Evolutionary conservation across 2,888 invertebrate species (phyloP).

Genomic region (Lissocephala sabroskyi): DNA sequence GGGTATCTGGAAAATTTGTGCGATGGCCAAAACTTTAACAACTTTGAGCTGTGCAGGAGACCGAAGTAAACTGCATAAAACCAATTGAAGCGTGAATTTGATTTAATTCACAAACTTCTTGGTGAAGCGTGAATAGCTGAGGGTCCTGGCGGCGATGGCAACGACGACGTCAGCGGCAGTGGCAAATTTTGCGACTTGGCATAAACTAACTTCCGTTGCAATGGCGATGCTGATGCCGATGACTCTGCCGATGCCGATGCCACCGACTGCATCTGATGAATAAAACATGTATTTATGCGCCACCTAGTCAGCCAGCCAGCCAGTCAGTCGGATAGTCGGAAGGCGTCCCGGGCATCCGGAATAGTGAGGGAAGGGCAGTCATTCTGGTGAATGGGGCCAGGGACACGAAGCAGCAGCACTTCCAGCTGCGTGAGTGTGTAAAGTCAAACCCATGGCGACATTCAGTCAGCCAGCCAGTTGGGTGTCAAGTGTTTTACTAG

Average conservation of each 20-base stretch:
- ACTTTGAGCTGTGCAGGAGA: constrained; percentile 19
- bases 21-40: constrained; percentile 29
- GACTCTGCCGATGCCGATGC: neutral
- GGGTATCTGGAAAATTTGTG: constrained; percentile 20
- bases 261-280: constrained; percentile 44
- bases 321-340: neutral
- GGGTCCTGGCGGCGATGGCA: neutral
- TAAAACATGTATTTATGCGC: constrained; percentile 53
- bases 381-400: no score
- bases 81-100: constrained; percentile 55
- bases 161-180: neutral
- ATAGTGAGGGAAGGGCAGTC: no score
- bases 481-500: constrained; percentile 5
- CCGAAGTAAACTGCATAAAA: constrained; percentile 36
- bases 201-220: constrained; percentile 46
- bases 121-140: neutral
- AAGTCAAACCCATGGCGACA: neutral
- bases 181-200: constrained; percentile 40
- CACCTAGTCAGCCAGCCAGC: constrained; percentile 15
- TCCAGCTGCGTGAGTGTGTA: neutral
- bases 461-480: neutral
- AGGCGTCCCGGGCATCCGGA: no score
- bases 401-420: neutral
- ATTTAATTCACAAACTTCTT: constrained; percentile 45
- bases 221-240: neutral